phyloP scores from a whole-genome alignment of 1,140 invertebrate species.

The Heterodera carotae region DNA sequence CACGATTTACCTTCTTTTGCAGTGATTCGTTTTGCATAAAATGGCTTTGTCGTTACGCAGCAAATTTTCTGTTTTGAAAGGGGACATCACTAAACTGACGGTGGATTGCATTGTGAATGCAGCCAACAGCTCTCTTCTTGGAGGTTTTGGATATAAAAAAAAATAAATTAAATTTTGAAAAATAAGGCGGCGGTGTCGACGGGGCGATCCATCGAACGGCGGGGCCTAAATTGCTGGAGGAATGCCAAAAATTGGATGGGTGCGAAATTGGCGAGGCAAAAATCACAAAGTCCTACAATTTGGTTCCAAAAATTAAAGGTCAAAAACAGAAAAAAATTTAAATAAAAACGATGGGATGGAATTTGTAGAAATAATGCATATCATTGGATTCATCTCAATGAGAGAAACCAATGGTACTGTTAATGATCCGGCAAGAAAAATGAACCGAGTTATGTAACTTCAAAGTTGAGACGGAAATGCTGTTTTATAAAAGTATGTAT shows the following conservation, averaged over 20 bases:
- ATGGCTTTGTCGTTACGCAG: slow-evolving; percentile 14
- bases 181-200: slow-evolving; percentile 33
- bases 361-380: too few relatives aligned
- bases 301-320: slow-evolving; percentile 40
- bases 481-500: too few relatives aligned
- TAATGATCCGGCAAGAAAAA: too few relatives aligned
- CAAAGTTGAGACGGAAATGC: too few relatives aligned
- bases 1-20: too few relatives aligned
- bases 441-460: too few relatives aligned
- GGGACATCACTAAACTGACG: slow-evolving; percentile 37
- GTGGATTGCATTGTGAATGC: slow-evolving; percentile 43
- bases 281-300: slow-evolving; percentile 39
- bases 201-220: slow-evolving; percentile 41
- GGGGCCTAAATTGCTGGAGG: slow-evolving; percentile 27
- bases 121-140: slow-evolving; percentile 36
- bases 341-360: too few relatives aligned
- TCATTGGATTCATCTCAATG: too few relatives aligned
- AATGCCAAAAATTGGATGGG: slow-evolving; percentile 32
- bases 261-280: slow-evolving; percentile 41
- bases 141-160: slow-evolving; percentile 3
- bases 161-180: neutral
- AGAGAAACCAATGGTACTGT: too few relatives aligned
- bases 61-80: slow-evolving; percentile 32
- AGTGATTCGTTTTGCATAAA: neutral
- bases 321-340: too few relatives aligned